phyloP scores from a whole-genome alignment of 2,888 invertebrate genomes.

The Drosophila limbata region DNA sequence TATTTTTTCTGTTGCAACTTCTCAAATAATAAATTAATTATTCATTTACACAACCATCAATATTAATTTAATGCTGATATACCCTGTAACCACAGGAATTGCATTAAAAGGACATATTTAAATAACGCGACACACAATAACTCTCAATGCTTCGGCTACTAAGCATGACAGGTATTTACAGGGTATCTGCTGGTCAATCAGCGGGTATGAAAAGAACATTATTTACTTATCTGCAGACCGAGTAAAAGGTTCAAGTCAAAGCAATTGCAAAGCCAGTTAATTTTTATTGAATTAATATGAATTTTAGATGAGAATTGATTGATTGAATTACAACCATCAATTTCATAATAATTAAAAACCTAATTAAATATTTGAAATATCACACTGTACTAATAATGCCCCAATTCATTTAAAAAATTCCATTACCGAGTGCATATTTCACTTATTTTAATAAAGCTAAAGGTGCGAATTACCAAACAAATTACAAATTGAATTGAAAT shows the following conservation, averaged over 20 bases:
- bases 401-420: neutral
- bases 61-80: slow-evolving; percentile 42
- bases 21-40: slow-evolving; percentile 52
- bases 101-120: neutral
- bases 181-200: neutral
- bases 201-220: neutral
- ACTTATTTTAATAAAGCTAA: neutral
- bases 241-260: neutral
- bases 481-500: neutral
- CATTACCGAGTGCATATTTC: neutral
- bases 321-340: slow-evolving; percentile 16
- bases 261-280: neutral
- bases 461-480: neutral
- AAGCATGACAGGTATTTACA: no score
- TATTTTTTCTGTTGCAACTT: neutral
- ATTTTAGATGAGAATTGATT: slow-evolving; percentile 15
- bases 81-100: neutral
- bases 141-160: neutral
- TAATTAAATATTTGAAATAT: slow-evolving; percentile 4
- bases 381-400: neutral
- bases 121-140: no score
- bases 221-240: neutral
- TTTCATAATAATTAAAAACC: slow-evolving; percentile 1
- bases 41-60: slow-evolving; percentile 51
- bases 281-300: slow-evolving; percentile 13